A percentile compares a stretch with the other conserved stretches of the same genome.
Conservation (phyloP, 2,888 invertebrate species). For the Acrobasis repandana region DNA sequence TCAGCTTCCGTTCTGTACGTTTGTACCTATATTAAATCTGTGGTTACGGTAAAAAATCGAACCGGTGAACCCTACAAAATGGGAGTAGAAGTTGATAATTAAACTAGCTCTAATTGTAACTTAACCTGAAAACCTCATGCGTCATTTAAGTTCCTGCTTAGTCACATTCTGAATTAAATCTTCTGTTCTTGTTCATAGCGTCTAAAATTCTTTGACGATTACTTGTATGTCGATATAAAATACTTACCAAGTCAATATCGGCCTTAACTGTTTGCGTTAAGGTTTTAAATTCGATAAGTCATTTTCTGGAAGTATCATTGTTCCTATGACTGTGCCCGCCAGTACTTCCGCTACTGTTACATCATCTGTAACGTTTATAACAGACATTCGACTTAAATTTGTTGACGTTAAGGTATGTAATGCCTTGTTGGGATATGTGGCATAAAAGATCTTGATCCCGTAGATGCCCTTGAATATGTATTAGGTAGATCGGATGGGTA, state of each 20-base stretch:
- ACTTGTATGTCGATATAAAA: not conserved
- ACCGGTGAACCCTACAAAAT: conserved; percentile 11
- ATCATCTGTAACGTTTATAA: conserved; percentile 17
- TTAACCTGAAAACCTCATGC: conserved; percentile 24
- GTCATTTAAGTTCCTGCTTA: conserved; percentile 20
- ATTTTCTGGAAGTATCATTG: conserved; percentile 21
- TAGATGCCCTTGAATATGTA: conserved; percentile 16
- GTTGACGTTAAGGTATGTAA: not conserved
- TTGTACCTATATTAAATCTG: not conserved
- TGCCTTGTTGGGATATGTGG: not conserved
- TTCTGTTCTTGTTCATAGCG: not conserved
- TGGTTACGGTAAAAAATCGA: conserved; percentile 9
- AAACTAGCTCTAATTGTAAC: conserved; percentile 24
- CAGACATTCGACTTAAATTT: not conserved
- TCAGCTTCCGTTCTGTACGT: no score
- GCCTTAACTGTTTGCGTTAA: not conserved
- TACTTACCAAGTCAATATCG: conserved; percentile 1
- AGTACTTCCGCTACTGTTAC: conserved; percentile 23
- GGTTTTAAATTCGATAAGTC: not conserved
- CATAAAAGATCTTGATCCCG: conserved; percentile 14
- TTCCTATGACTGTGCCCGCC: conserved; percentile 20
- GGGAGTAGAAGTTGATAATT: conserved; percentile 19
- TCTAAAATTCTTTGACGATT: conserved; percentile 1
- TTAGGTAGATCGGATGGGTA: not conserved
- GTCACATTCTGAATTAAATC: conserved; percentile 10